Base-by-base conservation (phyloP, 2,113 vertebrate species). In the Ranitomeya imitator region DNA sequence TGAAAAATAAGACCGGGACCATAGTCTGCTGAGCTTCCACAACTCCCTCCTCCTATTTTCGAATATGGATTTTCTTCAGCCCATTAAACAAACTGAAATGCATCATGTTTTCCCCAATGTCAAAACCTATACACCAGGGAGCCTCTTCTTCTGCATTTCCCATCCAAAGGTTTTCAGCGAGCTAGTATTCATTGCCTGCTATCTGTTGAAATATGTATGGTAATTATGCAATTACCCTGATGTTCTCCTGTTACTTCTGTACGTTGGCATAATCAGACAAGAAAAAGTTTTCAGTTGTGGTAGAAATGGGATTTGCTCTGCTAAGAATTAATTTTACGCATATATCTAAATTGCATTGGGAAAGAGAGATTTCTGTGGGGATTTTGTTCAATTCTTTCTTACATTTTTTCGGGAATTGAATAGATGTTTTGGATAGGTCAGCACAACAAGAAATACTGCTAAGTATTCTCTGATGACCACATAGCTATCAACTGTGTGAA, bases 151-250 rank as follows among this genome's bases (percentile, higher is more conserved):
- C 60, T 57, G 55, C 86, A 52, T 82, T 83, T n/a, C 80, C 80
- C 59, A 82, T 76, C 37, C 80, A 73, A 63, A 63, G 59, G 10
- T 63, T 83, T 77, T 73, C 54, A 80, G 63, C 11, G 31, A 59
- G 65, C 23, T 37, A 26, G 86, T 37, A 57, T 87, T 65, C 52
- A 80, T 80, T 12, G 78, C 65, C 78, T 77, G 86, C 79, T 83
- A 73, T 88, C 86, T 82, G 67, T 59, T 88, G 86, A 88, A 88
- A 82, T 83, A 88, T 88, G 80, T 83, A 88, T 88, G 87, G 45
- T 83, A 88, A 83, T 88, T 74, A 83, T 88, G 69, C 80, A 83
- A 83, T 88, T 88, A 83, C 57, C 87, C 87, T 77, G 87, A 83
- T 88, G 87, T 83, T 88, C 87, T 86, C 60, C 54, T 79, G 85